Evolutionary conservation across 2,888 invertebrate species (phyloP).

Genomic region (Drosophila greeni): DNA sequence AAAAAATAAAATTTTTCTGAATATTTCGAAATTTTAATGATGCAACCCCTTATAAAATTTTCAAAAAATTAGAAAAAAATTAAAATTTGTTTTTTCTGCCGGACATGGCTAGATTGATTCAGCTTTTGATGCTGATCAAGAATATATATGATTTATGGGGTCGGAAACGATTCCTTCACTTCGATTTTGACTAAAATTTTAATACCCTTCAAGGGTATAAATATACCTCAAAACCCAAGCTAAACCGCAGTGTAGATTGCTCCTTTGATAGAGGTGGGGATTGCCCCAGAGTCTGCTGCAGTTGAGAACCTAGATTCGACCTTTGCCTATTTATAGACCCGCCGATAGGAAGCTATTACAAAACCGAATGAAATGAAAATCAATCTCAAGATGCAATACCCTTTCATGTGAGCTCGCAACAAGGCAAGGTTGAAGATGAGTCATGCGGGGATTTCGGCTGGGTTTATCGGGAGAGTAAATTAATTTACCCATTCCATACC

Average conservation of each 20-base stretch:
- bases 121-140: not conserved
- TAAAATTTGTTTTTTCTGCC: too few relatives aligned
- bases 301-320: constrained; percentile 27
- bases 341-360: constrained; percentile 20
- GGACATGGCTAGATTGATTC: too few relatives aligned
- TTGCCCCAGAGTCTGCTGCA: constrained; percentile 31
- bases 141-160: not conserved
- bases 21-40: too few relatives aligned
- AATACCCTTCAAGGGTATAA: not conserved
- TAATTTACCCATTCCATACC: constrained; percentile 56
- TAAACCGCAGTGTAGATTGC: not conserved
- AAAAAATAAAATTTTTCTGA: too few relatives aligned
- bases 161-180: not conserved
- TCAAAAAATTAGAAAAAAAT: too few relatives aligned
- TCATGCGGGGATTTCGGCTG: constrained; percentile 45
- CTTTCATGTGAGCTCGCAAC: constrained; percentile 16
- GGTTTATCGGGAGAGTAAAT: constrained; percentile 56
- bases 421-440: constrained; percentile 41
- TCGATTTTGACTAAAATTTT: not conserved
- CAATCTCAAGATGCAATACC: constrained; percentile 13
- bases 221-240: not conserved
- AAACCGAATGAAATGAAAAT: constrained; percentile 28
- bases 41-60: too few relatives aligned
- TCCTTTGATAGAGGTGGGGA: constrained; percentile 31
- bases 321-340: constrained; percentile 30